These are phyloP conservation scores for Portunus trituberculatus DNA, from an alignment of 1,140 invertebrate species.

Conservation along the genomic window DNA sequence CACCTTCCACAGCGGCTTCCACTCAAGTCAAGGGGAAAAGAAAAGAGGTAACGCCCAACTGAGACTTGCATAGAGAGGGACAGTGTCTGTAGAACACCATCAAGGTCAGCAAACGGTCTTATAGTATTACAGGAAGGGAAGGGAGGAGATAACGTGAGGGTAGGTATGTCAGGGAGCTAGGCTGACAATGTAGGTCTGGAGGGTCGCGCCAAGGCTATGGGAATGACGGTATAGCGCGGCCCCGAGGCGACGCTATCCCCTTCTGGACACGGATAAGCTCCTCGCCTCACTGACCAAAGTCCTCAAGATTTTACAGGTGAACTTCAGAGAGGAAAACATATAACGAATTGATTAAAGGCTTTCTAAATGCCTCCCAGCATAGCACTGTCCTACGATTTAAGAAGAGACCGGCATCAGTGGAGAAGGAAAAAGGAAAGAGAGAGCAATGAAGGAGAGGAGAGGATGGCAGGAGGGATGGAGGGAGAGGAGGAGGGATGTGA, in stretches of 20 bases:
- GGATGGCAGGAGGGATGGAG: not conserved
- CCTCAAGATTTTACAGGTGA: not conserved
- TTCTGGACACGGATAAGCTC: not conserved
- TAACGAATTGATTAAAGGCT: too few relatives aligned
- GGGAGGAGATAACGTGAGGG: not conserved
- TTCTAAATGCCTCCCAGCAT: too few relatives aligned
- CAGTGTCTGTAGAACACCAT: not conserved
- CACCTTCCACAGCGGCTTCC: not conserved
- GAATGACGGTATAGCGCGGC: not conserved
- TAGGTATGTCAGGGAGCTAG: not conserved
- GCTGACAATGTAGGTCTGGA: not conserved
- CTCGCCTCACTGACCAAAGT: not conserved
- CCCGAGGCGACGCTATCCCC: not conserved
- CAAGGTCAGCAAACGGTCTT: not conserved
- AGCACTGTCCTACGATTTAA: too few relatives aligned
- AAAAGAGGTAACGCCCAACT: not conserved
- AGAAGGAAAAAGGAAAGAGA: not conserved
- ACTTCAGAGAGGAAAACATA: not conserved
- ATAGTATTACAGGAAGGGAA: not conserved
- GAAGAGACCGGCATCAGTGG: not conserved
- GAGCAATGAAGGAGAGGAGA: constrained; percentile 27
- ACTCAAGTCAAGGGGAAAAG: not conserved
- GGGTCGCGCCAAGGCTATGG: not conserved
- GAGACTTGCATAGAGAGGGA: not conserved
- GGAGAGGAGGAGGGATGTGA: not conserved